phyloP scores from a whole-genome alignment of 2,797 vertebrate species.

The Enteromius fasciolatus region DNA sequence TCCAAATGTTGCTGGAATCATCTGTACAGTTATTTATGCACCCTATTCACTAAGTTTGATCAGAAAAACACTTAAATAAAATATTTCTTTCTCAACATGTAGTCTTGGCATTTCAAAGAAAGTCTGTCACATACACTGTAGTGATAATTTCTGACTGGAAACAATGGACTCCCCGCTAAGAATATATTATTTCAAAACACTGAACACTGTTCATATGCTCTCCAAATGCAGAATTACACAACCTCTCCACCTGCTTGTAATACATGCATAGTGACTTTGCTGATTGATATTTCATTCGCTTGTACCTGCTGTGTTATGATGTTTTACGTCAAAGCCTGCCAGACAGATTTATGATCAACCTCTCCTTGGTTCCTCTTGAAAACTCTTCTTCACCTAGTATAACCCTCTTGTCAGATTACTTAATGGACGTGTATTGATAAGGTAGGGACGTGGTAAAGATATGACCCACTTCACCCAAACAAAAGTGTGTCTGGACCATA shows the following conservation, averaged over 20 bases:
- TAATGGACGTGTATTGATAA: constrained; percentile 44
- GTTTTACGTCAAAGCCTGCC: background rate
- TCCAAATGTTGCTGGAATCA: background rate
- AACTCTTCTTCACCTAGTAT: constrained; percentile 11
- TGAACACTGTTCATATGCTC: background rate
- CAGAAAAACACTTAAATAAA: background rate
- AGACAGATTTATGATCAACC: constrained; percentile 26
- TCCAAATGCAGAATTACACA: background rate
- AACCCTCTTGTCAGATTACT: background rate
- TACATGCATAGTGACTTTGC: background rate
- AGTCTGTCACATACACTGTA: constrained; percentile 15
- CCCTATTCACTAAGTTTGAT: background rate
- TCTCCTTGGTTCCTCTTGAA: constrained; percentile 11
- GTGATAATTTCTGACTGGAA: background rate
- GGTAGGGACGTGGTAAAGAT: constrained; percentile 39
- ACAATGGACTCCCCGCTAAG: background rate
- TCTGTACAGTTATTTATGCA: background rate
- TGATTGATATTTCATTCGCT: background rate
- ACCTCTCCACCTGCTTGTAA: background rate
- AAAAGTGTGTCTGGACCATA: constrained; percentile 46
- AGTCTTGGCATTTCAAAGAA: background rate
- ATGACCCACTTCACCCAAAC: constrained; percentile 34
- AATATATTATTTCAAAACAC: constrained; percentile 1
- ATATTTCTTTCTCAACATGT: background rate
- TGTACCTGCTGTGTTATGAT: background rate